phyloP scores from a whole-genome alignment of 2,113 vertebrate species.

The Passer montanus region DNA sequence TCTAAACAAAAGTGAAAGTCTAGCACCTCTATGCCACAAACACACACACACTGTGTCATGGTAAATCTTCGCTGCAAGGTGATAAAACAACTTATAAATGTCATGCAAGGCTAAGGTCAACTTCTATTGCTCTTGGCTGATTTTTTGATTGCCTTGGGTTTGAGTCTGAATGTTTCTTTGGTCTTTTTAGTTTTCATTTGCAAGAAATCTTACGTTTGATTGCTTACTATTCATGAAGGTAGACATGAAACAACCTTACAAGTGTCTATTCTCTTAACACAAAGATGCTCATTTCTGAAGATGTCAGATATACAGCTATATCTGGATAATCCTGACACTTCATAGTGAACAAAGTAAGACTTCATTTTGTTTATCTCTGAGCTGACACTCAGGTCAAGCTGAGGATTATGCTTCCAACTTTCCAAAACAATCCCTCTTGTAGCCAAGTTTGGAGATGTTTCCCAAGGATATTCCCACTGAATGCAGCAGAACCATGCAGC shows the following conservation, averaged over 20 bases:
- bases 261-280: neutral
- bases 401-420: constrained; percentile 30
- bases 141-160: neutral
- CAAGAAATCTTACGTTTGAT: neutral
- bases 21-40: neutral
- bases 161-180: neutral
- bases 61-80: neutral
- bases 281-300: neutral
- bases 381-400: neutral
- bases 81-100: neutral
- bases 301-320: neutral
- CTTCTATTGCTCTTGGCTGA: neutral
- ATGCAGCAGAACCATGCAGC: neutral
- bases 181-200: neutral
- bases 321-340: neutral
- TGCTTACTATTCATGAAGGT: neutral
- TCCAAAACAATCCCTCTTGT: neutral
- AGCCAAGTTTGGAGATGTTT: constrained; percentile 16
- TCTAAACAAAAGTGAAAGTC: neutral
- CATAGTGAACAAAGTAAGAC: neutral
- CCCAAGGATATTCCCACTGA: neutral
- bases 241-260: neutral
- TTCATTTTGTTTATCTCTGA: neutral
- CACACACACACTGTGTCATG: neutral
- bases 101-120: neutral